A percentile compares a stretch with the other conserved stretches of the same genome.
Conservation (phyloP, 53 echinoderm and acorn worm genomes). For the Zoroaster sp. region DNA sequence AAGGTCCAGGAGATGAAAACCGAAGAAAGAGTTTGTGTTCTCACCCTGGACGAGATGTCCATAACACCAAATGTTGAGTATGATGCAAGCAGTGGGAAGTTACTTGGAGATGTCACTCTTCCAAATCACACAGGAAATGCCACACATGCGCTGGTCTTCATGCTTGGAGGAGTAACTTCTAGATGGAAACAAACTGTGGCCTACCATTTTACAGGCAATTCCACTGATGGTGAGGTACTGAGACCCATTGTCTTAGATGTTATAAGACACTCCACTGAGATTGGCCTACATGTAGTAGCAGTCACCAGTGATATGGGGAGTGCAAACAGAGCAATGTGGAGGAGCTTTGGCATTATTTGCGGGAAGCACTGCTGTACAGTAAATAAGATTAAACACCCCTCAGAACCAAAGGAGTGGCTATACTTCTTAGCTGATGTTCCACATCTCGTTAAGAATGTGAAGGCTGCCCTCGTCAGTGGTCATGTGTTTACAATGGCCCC, state of each 20-base stretch:
- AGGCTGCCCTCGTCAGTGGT: constrained; percentile 67
- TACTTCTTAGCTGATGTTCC: constrained; percentile 75
- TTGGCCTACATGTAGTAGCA: constrained; percentile 57
- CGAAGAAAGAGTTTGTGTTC: constrained; percentile 67
- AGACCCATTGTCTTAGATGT: constrained; percentile 58
- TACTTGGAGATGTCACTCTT: constrained; percentile 64
- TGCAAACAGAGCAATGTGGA: constrained; percentile 68
- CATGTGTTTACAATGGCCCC: constrained; percentile 20
- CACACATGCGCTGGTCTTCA: constrained; percentile 73
- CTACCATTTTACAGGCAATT: constrained; percentile 73
- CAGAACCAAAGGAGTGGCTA: constrained; percentile 8
- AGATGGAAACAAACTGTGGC: constrained; percentile 77
- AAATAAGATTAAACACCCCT: constrained; percentile 60
- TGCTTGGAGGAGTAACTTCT: constrained; percentile 62
- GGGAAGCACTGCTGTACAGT: constrained; percentile 14
- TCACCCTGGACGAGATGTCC: constrained; percentile 76
- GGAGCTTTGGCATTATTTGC: constrained; percentile 53
- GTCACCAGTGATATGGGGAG: constrained; percentile 81
- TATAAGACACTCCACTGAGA: constrained; percentile 40
- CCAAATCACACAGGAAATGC: constrained; percentile 65
- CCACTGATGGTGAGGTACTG: constrained; percentile 55
- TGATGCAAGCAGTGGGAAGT: constrained; percentile 53
- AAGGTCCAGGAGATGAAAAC: constrained; percentile 49
- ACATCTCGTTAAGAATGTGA: constrained; percentile 63
- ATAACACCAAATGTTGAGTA: constrained; percentile 69